Conservation (phyloP, 2,888 invertebrate genomes). For the Drosophila quasianomalipes region DNA sequence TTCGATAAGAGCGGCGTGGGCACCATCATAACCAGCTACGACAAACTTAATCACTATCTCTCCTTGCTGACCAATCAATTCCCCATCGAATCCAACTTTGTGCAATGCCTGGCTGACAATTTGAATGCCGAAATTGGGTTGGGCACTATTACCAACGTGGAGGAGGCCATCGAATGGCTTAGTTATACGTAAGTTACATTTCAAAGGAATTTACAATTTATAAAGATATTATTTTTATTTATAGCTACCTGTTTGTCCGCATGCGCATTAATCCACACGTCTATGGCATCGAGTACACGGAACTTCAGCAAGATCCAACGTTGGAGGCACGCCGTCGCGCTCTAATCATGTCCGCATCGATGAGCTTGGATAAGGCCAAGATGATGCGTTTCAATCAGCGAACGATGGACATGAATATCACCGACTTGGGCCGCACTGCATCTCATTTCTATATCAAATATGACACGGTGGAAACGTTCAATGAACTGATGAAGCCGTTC, state of each 20-base stretch:
- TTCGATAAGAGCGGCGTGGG: constrained; percentile 98
- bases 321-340: constrained; percentile 92
- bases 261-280: constrained; percentile 96
- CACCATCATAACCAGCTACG: constrained; percentile 96
- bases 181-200: constrained; percentile 90
- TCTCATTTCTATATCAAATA: constrained; percentile 99
- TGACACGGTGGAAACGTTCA: constrained; percentile 97
- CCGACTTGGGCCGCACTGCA: constrained; percentile 97
- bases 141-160: constrained; percentile 98
- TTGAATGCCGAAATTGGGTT: constrained; percentile 98
- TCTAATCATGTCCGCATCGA: constrained; percentile 92
- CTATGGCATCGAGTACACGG: constrained; percentile 88
- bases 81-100: constrained; percentile 99
- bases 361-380: constrained; percentile 94
- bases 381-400: constrained; percentile 97
- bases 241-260: constrained; percentile 92
- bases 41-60: constrained; percentile 96
- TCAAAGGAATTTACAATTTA: too few species aligned
- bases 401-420: constrained; percentile 92
- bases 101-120: constrained; percentile 96
- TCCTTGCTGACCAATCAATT: constrained; percentile 97
- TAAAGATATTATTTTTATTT: neutral
- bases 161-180: constrained; percentile 99
- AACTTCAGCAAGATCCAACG: constrained; percentile 91
- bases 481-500: constrained; percentile 91